These are phyloP conservation scores for Anoplolepis gracilipes DNA, from an alignment of 1,140 invertebrate genomes.

Conservation along the genomic window DNA sequence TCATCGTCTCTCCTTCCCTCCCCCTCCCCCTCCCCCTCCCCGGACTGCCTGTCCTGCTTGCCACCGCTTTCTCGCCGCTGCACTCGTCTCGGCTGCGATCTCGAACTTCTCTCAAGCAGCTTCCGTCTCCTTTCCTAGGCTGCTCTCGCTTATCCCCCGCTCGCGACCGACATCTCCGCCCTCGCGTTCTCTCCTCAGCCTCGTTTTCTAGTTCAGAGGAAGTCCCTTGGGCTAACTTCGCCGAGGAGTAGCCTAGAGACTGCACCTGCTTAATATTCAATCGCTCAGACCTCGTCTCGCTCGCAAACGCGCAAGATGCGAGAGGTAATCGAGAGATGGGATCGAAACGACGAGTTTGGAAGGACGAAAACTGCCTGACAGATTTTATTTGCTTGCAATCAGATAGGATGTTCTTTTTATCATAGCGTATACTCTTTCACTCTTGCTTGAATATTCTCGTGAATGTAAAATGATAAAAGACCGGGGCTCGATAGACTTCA, in stretches of 20 bases:
- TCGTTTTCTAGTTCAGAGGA: conserved; percentile 70
- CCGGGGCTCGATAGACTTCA: conserved; percentile 15
- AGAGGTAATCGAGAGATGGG: background rate
- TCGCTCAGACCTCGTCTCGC: conserved; percentile 70
- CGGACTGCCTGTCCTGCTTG: too few relatives aligned
- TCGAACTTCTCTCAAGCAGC: conserved; percentile 41
- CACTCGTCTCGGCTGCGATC: conserved; percentile 54
- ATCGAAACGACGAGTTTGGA: background rate
- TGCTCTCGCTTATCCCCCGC: conserved; percentile 30
- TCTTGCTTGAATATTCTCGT: background rate
- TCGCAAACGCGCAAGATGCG: conserved; percentile 1
- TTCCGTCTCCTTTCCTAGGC: conserved; percentile 17
- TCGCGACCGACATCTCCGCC: conserved; percentile 4
- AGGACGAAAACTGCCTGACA: background rate
- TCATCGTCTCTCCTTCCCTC: background rate
- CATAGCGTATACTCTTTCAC: background rate
- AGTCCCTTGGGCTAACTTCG: conserved; percentile 72
- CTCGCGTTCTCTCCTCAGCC: conserved; percentile 32
- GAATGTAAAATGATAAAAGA: conserved; percentile 1
- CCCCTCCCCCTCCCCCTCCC: background rate
- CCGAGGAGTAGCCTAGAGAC: conserved; percentile 65
- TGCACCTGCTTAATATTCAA: conserved; percentile 77
- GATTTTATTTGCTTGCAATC: conserved; percentile 34
- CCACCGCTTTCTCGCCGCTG: background rate
- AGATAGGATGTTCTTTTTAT: background rate